phyloP scores from a whole-genome alignment of 1,140 invertebrate species.

The Drosophila tropicalis region DNA sequence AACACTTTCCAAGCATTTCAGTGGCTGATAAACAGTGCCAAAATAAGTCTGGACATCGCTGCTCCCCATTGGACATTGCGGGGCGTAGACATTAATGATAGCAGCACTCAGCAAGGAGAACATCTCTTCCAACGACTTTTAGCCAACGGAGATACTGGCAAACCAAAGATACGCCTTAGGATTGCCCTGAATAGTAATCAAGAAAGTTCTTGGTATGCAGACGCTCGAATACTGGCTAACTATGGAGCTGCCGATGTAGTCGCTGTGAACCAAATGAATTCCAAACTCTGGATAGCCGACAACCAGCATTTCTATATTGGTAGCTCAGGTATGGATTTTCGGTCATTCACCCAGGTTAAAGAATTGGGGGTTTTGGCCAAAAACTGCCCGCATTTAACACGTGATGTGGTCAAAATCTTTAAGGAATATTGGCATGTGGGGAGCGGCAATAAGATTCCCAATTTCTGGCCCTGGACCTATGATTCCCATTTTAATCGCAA shows the following conservation, averaged over 20 bases:
- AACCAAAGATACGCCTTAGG: slow-evolving; percentile 87
- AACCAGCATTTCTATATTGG: slow-evolving; percentile 91
- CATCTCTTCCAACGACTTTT: slow-evolving; percentile 91
- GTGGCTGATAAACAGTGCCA: slow-evolving; percentile 89
- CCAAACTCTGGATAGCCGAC: slow-evolving; percentile 97
- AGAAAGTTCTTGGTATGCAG: slow-evolving; percentile 63
- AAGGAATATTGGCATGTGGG: slow-evolving; percentile 96
- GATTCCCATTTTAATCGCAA: slow-evolving; percentile 90
- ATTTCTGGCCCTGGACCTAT: slow-evolving; percentile 90
- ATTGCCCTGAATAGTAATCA: slow-evolving; percentile 87
- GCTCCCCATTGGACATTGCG: slow-evolving; percentile 94
- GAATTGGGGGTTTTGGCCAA: slow-evolving; percentile 93
- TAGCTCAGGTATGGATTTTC: slow-evolving; percentile 97
- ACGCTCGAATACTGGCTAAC: slow-evolving; percentile 59
- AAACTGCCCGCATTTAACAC: slow-evolving; percentile 93
- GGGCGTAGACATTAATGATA: slow-evolving; percentile 90
- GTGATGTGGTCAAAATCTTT: slow-evolving; percentile 96
- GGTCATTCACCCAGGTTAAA: slow-evolving; percentile 97
- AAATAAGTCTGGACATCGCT: slow-evolving; percentile 91
- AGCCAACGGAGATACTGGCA: slow-evolving; percentile 78
- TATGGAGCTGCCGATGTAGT: slow-evolving; percentile 90
- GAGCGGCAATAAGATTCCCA: slow-evolving; percentile 87
- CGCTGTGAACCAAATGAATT: slow-evolving; percentile 87
- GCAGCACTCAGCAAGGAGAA: slow-evolving; percentile 88
- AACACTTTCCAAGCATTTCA: slow-evolving; percentile 92